Base-by-base conservation (phyloP, 2,797 vertebrate species). In the Sebastes paucispinis region DNA sequence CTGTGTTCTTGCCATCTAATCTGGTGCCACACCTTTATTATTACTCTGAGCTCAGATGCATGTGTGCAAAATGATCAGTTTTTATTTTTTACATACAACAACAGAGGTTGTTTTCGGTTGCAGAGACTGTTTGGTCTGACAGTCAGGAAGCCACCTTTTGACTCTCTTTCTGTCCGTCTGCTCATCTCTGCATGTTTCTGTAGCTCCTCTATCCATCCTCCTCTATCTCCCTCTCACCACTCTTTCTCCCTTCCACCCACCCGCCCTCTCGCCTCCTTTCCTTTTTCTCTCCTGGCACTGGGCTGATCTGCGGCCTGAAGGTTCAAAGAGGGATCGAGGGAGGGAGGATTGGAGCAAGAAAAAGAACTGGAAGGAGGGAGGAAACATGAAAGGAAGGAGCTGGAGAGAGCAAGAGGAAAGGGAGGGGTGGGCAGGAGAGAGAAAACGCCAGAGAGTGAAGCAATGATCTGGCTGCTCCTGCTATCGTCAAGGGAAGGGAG, bases 391-490 rank as follows among this genome's bases (percentile, higher is more conserved):
- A 88, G 86, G 76, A 88, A 87, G 76, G 77, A 83, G 72, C 55
- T 66, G 66, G 58, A 75, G 77, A 76, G 84, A 57, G 69, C 70
- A 74, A 60, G 74, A 78, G 80, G 76, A 80, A 50, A 82, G 69
- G 22, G 73, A 72, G 82, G 86, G 86, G 71, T 74, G 87, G 83
- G 67, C 52, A 71, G 69, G 52, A 79, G 75, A 71, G 64, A 75
- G 70, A 84, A 83, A 84, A 83, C 20, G 18, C 77, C 83, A 82
- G 81, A 76, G 86, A 88, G 79, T 83, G 90, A 93, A 90, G 91
- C 89, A 91, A 92, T 85, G 87, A 90, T 90, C 84, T 89, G 90
- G 91, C 86, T 79, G 78, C 82, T 90, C 69, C 82, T 11, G 68
- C 82, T 75, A 87, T 90, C 78, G 77, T 87, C 89, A 73, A 81